phyloP scores from a whole-genome alignment of 2,888 invertebrate species.

The Drosophila heteroneura region DNA sequence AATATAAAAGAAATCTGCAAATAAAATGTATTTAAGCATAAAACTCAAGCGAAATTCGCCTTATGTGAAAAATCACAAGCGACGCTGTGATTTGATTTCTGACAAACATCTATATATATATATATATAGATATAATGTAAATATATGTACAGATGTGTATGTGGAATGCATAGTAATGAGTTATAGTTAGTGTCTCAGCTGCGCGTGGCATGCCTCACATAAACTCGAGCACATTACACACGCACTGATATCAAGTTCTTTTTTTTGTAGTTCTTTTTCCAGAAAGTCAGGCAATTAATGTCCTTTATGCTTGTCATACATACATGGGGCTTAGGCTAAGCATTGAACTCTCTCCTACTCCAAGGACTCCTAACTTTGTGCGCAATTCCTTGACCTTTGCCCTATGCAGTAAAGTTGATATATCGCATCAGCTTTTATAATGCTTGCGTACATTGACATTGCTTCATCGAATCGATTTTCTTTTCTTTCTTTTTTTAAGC shows the following conservation, averaged over 20 bases:
- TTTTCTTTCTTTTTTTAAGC: slow-evolving; percentile 20
- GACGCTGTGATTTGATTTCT: slow-evolving; percentile 68
- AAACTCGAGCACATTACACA: slow-evolving; percentile 43
- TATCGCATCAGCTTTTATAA: slow-evolving; percentile 24
- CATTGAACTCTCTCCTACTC: slow-evolving; percentile 23
- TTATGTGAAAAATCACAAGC: slow-evolving; percentile 72
- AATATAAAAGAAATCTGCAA: slow-evolving; percentile 49
- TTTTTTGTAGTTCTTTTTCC: slow-evolving; percentile 15
- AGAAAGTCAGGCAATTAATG: slow-evolving; percentile 69
- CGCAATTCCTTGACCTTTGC: slow-evolving; percentile 51
- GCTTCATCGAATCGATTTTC: slow-evolving; percentile 24
- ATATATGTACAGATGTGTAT: slow-evolving; percentile 32
- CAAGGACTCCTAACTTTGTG: background rate
- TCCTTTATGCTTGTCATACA: slow-evolving; percentile 71
- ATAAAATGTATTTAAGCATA: slow-evolving; percentile 55
- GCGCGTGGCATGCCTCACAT: slow-evolving; percentile 44
- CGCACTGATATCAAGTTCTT: slow-evolving; percentile 52
- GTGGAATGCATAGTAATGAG: slow-evolving; percentile 79
- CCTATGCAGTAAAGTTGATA: slow-evolving; percentile 33
- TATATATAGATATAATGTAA: slow-evolving; percentile 1
- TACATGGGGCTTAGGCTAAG: slow-evolving; percentile 46
- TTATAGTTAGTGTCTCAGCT: slow-evolving; percentile 32
- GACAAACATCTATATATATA: slow-evolving; percentile 5
- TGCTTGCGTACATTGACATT: slow-evolving; percentile 59
- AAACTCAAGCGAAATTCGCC: slow-evolving; percentile 39